Evolutionary conservation across 1,140 invertebrate genomes (phyloP).

Genomic region (Glomeris maerens): DNA sequence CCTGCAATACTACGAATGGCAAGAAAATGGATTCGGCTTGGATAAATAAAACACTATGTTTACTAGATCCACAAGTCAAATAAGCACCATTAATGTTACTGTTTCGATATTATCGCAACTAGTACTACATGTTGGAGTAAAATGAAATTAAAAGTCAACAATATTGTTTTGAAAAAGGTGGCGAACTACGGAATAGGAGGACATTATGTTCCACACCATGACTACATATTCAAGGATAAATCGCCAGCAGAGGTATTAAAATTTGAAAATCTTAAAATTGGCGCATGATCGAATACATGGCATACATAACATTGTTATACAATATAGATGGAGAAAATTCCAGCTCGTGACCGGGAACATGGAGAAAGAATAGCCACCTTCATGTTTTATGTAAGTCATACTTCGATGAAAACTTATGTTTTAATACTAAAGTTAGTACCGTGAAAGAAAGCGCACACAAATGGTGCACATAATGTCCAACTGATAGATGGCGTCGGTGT

Average conservation of each 20-base stretch:
- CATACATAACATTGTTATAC: neutral
- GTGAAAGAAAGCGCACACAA: neutral
- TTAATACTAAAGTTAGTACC: too few relatives aligned
- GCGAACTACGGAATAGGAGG: conserved; percentile 50
- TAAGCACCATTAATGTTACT: too few relatives aligned
- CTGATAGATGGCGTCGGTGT: neutral
- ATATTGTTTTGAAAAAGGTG: too few relatives aligned
- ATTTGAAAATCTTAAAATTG: conserved; percentile 2
- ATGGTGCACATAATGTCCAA: neutral
- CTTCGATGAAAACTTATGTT: neutral
- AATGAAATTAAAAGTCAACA: too few relatives aligned
- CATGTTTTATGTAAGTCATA: conserved; percentile 3
- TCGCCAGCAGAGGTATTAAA: conserved; percentile 22
- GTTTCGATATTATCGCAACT: too few relatives aligned
- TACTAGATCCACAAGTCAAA: too few relatives aligned
- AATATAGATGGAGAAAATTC: too few relatives aligned
- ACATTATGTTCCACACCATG: conserved; percentile 51
- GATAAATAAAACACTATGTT: too few relatives aligned
- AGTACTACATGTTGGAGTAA: too few relatives aligned
- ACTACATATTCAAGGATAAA: conserved; percentile 34
- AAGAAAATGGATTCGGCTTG: too few relatives aligned
- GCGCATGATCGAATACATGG: neutral
- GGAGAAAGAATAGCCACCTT: neutral
- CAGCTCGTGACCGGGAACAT: too few relatives aligned
- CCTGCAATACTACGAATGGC: too few relatives aligned